Percentiles rank a stretch among this genome's conserved stretches.
These are phyloP conservation scores for Megaceryle maxima DNA, from an alignment of 2,113 vertebrate species.

Conservation along the genomic window DNA sequence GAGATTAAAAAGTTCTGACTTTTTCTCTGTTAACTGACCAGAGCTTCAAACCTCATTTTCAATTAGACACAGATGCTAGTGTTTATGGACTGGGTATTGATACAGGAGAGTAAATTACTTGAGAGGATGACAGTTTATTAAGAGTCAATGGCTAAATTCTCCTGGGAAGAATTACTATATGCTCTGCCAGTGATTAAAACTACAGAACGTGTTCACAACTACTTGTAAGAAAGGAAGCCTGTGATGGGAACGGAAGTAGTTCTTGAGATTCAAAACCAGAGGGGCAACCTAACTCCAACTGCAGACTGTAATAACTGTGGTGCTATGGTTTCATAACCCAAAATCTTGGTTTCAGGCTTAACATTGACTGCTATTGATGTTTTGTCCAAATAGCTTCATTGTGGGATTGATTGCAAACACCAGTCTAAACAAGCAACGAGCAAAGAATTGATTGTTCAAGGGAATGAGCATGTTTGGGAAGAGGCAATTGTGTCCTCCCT, in stretches of 20 bases:
- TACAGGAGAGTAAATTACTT: not conserved
- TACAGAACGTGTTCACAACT: not conserved
- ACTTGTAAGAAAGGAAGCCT: not conserved
- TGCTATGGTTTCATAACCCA: not conserved
- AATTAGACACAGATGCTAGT: not conserved
- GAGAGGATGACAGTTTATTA: not conserved
- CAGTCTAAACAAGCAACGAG: not conserved
- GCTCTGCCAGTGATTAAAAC: not conserved
- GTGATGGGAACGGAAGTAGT: not conserved
- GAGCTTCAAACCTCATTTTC: not conserved
- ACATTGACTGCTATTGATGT: not conserved
- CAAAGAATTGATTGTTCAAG: not conserved
- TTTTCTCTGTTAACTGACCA: not conserved
- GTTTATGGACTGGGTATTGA: constrained; percentile 5
- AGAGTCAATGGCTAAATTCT: not conserved
- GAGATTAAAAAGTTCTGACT: not conserved
- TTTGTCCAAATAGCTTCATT: not conserved
- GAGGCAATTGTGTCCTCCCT: not conserved
- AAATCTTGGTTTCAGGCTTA: not conserved
- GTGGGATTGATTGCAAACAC: not conserved
- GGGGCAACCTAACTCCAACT: not conserved
- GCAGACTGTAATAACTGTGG: not conserved
- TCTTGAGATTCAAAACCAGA: not conserved
- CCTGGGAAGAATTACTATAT: not conserved
- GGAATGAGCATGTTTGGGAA: not conserved